Conservation (phyloP, 1,140 invertebrate species). For the Lanistes nyassanus region DNA sequence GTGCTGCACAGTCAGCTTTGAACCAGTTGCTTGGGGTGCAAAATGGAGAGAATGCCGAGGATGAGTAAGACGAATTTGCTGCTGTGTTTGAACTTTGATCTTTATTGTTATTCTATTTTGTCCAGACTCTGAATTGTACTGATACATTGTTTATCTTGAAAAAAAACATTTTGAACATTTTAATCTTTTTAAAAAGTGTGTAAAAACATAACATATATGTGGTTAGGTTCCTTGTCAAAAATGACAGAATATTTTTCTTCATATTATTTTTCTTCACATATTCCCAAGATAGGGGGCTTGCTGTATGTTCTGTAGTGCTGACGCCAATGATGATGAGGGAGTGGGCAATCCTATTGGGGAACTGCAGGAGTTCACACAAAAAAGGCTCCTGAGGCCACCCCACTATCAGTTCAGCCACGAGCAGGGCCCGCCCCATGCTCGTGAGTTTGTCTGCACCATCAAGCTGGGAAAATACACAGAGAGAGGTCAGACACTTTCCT, state of each 20-base stretch:
- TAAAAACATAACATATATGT: no score
- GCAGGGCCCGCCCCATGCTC: constrained; percentile 88
- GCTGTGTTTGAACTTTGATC: not conserved
- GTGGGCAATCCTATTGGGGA: constrained; percentile 89
- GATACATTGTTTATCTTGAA: no score
- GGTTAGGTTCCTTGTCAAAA: not conserved
- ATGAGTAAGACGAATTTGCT: constrained; percentile 9
- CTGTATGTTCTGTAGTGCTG: not conserved
- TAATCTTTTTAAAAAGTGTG: no score
- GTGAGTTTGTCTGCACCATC: constrained; percentile 87
- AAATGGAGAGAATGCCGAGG: constrained; percentile 31
- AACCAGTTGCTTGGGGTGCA: constrained; percentile 71
- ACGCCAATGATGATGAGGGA: constrained; percentile 42
- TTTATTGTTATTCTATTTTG: no score
- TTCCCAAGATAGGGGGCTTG: not conserved
- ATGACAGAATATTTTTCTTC: not conserved
- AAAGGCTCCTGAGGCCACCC: constrained; percentile 91
- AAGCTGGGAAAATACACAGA: constrained; percentile 75
- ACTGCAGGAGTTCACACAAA: constrained; percentile 96
- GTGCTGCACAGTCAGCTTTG: constrained; percentile 88
- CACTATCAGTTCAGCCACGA: constrained; percentile 88
- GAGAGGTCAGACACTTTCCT: constrained; percentile 73
- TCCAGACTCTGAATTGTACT: no score
- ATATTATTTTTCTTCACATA: not conserved
- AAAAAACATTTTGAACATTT: no score